A percentile compares a stretch with the other conserved stretches of the same genome.
These are phyloP conservation scores for Cynopterus brachyotis DNA, from an alignment of 2,113 vertebrate species.

Conservation along the genomic window DNA sequence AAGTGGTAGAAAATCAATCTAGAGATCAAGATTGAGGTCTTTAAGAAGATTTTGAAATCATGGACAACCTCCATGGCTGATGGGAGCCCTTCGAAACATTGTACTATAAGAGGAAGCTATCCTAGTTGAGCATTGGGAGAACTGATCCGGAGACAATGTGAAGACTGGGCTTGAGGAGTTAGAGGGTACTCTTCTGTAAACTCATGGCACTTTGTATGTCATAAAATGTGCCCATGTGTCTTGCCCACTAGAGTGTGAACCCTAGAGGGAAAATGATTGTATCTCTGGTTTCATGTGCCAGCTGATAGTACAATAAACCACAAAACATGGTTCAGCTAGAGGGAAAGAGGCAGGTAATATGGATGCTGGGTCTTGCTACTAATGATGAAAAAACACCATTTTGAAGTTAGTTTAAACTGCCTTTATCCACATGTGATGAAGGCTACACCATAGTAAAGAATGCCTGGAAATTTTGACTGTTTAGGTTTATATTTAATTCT, in stretches of 20 bases:
- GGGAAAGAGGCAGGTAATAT: neutral
- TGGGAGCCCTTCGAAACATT: neutral
- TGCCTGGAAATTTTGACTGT: neutral
- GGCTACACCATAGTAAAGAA: neutral
- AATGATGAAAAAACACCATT: neutral
- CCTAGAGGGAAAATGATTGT: neutral
- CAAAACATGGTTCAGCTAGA: neutral
- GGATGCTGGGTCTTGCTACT: neutral
- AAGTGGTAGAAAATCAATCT: neutral
- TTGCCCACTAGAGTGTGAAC: neutral
- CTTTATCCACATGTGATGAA: neutral
- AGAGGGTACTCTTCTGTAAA: neutral
- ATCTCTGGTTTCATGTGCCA: neutral
- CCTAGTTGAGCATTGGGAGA: neutral
- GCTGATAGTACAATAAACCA: neutral
- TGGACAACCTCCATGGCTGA: neutral
- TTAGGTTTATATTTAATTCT: neutral
- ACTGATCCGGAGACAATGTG: neutral
- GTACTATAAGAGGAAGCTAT: neutral
- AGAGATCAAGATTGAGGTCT: neutral
- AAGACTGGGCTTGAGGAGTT: neutral
- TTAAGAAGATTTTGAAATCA: neutral
- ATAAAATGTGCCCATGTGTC: neutral
- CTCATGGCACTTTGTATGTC: neutral
- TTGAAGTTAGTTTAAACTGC: neutral